Conservation (phyloP, 1,140 invertebrate species). For the Centruroides vittatus region DNA sequence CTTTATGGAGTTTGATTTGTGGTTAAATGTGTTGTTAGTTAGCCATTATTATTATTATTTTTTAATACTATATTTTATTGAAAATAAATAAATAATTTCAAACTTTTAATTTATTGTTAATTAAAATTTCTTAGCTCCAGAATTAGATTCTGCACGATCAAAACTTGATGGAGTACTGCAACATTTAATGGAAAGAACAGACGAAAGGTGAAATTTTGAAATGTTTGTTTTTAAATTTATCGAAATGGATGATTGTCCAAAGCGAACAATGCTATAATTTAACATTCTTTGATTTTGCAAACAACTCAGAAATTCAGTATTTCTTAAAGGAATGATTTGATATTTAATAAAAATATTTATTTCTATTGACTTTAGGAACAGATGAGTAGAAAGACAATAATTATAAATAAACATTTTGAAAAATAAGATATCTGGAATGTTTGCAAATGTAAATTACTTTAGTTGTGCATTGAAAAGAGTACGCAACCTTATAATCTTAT, state of each 20-base stretch:
- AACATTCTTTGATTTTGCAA: neutral
- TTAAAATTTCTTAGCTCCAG: constrained; percentile 2
- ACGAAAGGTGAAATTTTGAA: constrained; percentile 7
- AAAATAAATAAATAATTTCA: no score
- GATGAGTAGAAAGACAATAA: no score
- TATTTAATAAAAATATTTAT: no score
- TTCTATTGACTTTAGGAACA: no score
- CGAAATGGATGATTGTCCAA: neutral
- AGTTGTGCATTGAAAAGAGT: no score
- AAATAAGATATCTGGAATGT: neutral
- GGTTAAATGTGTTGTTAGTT: no score
- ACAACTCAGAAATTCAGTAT: neutral
- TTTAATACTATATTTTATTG: no score
- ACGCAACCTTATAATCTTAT: no score
- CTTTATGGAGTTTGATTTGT: no score
- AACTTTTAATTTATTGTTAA: no score
- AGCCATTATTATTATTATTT: no score
- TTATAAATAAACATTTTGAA: neutral
- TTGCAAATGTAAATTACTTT: no score
- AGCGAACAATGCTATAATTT: neutral
- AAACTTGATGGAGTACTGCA: constrained; percentile 9
- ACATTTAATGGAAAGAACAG: constrained; percentile 8
- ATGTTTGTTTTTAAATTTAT: neutral
- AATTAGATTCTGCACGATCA: constrained; percentile 10
- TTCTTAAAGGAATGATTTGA: neutral